Conservation (phyloP, 2,888 invertebrate genomes). For the Lithosia quadra region DNA sequence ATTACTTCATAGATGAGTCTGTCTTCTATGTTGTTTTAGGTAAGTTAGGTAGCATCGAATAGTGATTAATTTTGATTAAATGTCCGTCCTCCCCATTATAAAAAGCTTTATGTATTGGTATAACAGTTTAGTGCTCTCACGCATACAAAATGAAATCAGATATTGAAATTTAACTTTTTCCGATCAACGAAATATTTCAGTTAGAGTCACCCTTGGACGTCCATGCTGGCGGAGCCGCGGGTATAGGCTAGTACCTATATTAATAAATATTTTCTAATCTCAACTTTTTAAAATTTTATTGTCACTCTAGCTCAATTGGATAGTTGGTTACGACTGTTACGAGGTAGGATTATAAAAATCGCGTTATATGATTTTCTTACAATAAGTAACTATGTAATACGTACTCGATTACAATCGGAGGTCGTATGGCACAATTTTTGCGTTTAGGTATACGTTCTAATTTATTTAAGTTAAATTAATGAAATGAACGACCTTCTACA, state of each 20-base stretch:
- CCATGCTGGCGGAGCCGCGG: too few species aligned
- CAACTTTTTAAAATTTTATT: neutral
- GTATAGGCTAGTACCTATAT: too few species aligned
- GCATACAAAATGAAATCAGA: neutral
- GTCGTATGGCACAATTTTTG: conserved; percentile 4
- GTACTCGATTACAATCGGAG: neutral
- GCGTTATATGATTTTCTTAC: neutral
- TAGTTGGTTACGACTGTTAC: neutral
- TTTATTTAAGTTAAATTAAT: neutral
- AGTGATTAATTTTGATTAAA: too few species aligned
- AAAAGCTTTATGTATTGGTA: neutral
- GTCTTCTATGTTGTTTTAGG: neutral
- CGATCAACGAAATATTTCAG: neutral
- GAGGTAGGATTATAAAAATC: neutral
- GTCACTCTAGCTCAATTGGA: neutral
- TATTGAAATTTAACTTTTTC: neutral
- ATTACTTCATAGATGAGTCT: neutral
- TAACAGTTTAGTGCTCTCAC: neutral
- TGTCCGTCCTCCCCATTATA: neutral
- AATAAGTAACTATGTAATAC: neutral
- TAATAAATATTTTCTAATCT: neutral
- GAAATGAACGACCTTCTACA: neutral
- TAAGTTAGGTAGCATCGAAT: too few species aligned
- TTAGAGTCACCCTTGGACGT: neutral
- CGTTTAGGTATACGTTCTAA: neutral